Percentiles rank a stretch among this genome's conserved stretches.
Conservation (phyloP, 2,888 invertebrate genomes). For the Pterobdella sp. region DNA sequence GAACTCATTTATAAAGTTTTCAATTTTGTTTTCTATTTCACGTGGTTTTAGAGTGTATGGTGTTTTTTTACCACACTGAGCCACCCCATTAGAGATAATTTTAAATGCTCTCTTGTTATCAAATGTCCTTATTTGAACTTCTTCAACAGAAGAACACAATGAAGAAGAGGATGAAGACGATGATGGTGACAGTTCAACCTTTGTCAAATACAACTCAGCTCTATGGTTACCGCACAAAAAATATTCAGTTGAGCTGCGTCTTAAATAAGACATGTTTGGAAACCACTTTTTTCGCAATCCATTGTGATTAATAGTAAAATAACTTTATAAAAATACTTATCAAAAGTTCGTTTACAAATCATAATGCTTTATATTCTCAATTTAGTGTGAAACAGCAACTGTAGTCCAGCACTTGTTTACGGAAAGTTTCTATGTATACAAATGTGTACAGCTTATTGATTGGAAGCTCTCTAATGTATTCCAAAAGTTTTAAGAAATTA, state of each 20-base stretch:
- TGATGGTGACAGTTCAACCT: constrained; percentile 11
- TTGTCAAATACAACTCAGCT: constrained; percentile 21
- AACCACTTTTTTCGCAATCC: too few species aligned
- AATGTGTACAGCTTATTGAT: too few species aligned
- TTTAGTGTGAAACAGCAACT: too few species aligned
- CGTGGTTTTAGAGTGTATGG: neutral
- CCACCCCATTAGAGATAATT: neutral
- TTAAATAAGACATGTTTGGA: constrained; percentile 8
- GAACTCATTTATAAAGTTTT: constrained; percentile 31
- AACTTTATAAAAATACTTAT: too few species aligned
- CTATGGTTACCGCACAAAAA: constrained; percentile 21
- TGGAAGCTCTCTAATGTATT: too few species aligned
- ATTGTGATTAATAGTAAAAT: too few species aligned
- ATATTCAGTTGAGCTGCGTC: constrained; percentile 22
- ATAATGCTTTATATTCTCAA: too few species aligned
- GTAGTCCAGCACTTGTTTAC: too few species aligned
- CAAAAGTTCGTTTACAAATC: too few species aligned
- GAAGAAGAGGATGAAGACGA: constrained; percentile 6
- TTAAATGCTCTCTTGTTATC: neutral
- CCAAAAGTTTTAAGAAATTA: too few species aligned
- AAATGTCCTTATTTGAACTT: neutral
- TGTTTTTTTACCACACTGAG: neutral
- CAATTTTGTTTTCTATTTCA: constrained; percentile 30
- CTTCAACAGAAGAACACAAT: neutral
- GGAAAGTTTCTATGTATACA: too few species aligned